Evolutionary conservation across 2,888 invertebrate genomes (phyloP), one percentile per base, ranked within the genome.

Genomic region (Trachelus iudaicus): DNA sequence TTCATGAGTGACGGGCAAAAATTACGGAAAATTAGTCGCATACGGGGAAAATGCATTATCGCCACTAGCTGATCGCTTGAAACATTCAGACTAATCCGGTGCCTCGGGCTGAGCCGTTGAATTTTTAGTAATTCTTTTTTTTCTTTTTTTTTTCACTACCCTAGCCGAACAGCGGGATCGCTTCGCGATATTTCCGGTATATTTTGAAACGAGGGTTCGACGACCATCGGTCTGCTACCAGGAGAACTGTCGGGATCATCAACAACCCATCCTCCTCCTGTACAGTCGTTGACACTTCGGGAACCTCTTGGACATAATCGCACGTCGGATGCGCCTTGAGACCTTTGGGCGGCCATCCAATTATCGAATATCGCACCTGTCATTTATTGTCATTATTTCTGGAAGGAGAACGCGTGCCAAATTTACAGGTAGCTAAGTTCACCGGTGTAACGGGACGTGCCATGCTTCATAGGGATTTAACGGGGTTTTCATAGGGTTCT

Each of bases 1-100:
- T 11, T 34, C 11, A n/a, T 35, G 74, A 74, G 23, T 37, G 74
- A 74, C 37, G 74, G 13, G 35, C n/a, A 37, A 74, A 35, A 74
- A 74, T 33, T 74, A 74, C 34, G 35, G 33, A 79, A 81, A 81
- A 81, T 81, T 81, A 80, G 79, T 74, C 75, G 79, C 79, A 77
- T 81, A 82, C 81, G 79, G 71, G 77, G 79, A 79, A 84, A 85
- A 81, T 85, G 86, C 87, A 86, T 87, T 87, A 86, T 75, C 80
- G 76, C 82, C 81, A 80, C 83, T 83, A 56, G 23, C 56, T 15
- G 23, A 23, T 56, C 56, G 56, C 56, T 82, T 85, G 79, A 84
- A 86, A 85, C 83, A 85, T 86, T 84, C 78, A 85, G 79, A 56
- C 56, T 23, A 56, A 56, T 56, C 56, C 23, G 56, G 23, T 2